These are phyloP conservation scores for Meloidogyne floridensis DNA, from an alignment of 1,140 invertebrate genomes.

Conservation along the genomic window DNA sequence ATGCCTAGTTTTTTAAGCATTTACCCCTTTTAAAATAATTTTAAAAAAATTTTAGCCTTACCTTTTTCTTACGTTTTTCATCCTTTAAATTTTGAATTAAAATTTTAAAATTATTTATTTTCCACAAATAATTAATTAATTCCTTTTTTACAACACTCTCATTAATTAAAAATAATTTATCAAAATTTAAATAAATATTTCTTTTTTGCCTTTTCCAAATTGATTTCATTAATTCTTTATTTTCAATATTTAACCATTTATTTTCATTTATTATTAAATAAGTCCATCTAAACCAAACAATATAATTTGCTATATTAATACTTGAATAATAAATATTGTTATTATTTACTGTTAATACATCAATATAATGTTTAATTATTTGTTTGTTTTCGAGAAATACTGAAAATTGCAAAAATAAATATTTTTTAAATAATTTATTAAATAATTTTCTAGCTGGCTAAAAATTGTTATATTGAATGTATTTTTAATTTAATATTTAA, in stretches of 20 bases:
- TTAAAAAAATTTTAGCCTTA: neutral
- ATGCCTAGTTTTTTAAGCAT: too few relatives aligned
- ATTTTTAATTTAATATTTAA: too few relatives aligned
- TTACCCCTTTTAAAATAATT: too few relatives aligned
- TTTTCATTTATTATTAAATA: neutral
- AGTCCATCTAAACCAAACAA: neutral
- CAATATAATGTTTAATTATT: neutral
- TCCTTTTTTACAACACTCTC: neutral
- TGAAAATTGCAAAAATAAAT: neutral
- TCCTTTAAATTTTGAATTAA: neutral
- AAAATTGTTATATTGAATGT: too few relatives aligned
- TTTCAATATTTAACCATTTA: neutral
- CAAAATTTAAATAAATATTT: neutral
- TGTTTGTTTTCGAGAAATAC: neutral
- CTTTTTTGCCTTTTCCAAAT: neutral
- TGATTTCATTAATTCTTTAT: neutral
- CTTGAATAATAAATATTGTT: neutral
- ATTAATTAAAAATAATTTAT: neutral
- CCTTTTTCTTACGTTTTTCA: neutral
- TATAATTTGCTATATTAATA: neutral
- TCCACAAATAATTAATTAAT: neutral
- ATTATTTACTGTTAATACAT: neutral
- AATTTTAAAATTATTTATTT: neutral
- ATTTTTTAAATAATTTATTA: too few relatives aligned
- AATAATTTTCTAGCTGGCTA: too few relatives aligned